phyloP scores from a whole-genome alignment of 2,113 vertebrate species.

The Paralichthys olivaceus region DNA sequence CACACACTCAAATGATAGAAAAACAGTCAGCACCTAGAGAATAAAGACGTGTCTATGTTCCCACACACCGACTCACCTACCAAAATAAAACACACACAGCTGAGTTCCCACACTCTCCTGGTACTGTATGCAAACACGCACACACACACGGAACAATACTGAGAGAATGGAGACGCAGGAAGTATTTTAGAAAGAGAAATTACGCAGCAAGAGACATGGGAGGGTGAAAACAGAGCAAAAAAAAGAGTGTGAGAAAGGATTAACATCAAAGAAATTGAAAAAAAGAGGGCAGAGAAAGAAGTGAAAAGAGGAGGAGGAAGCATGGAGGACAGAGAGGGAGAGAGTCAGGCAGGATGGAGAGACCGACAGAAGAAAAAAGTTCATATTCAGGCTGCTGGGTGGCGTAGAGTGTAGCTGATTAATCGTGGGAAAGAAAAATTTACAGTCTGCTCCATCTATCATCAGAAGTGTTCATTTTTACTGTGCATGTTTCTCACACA shows the following conservation, averaged over 20 bases:
- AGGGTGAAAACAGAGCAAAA: slow-evolving; percentile 37
- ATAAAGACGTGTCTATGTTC: slow-evolving; percentile 61
- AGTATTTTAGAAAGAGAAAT: slow-evolving; percentile 71
- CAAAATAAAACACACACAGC: slow-evolving; percentile 42
- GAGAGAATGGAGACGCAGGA: slow-evolving; percentile 73
- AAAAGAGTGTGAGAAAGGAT: slow-evolving; percentile 70
- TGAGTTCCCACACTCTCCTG: slow-evolving; percentile 62
- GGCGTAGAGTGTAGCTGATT: slow-evolving; percentile 27
- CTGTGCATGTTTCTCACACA: slow-evolving; percentile 25
- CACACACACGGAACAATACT: slow-evolving; percentile 73
- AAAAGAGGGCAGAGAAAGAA: not conserved
- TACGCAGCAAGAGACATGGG: slow-evolving; percentile 16
- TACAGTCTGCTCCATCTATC: slow-evolving; percentile 39
- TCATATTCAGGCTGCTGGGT: slow-evolving; percentile 5
- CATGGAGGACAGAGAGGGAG: slow-evolving; percentile 16
- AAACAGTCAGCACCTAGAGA: slow-evolving; percentile 45
- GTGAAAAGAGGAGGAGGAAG: not conserved
- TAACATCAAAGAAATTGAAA: slow-evolving; percentile 43
- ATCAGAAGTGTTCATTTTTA: slow-evolving; percentile 42
- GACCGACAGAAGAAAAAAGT: not conserved
- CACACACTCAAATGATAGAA: slow-evolving; percentile 24
- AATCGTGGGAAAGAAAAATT: slow-evolving; percentile 64
- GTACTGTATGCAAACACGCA: slow-evolving; percentile 42
- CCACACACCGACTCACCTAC: slow-evolving; percentile 53
- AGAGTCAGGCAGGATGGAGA: slow-evolving; percentile 3